Evolutionary conservation across 2,113 vertebrate species (phyloP).

Genomic region (Columba livia): DNA sequence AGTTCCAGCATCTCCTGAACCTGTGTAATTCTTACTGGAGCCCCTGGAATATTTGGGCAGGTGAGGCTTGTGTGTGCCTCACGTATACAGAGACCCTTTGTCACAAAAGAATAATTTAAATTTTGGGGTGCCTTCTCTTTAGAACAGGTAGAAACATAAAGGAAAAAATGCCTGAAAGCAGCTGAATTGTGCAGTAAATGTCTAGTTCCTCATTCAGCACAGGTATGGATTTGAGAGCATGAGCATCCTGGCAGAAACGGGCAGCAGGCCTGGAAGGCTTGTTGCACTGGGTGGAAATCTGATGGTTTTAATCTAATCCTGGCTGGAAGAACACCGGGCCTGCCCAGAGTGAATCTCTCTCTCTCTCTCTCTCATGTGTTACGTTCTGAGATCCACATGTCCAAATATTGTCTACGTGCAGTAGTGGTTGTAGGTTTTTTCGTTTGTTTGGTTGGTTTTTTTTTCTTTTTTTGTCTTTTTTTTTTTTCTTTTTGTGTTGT

Average conservation of each 20-base stretch:
- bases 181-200: not conserved
- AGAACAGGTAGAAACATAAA: not conserved
- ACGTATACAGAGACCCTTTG: accelerated
- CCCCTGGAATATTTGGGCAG: not conserved
- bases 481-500: no score
- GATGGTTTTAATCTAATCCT: not conserved
- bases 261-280: not conserved
- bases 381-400: accelerated
- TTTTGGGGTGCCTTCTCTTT: not conserved
- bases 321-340: not conserved
- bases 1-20: not conserved
- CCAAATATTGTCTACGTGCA: not conserved
- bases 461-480: no score
- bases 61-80: accelerated
- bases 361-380: accelerated
- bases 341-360: not conserved
- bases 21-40: not conserved
- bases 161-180: not conserved
- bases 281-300: not conserved
- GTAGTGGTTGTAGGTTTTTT: no score
- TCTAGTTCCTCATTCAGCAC: not conserved
- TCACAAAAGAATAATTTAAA: not conserved
- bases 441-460: no score
- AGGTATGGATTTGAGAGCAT: not conserved
- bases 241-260: not conserved